Base-by-base conservation (phyloP, 1,140 invertebrate species). In the Antheraea pernyi region DNA sequence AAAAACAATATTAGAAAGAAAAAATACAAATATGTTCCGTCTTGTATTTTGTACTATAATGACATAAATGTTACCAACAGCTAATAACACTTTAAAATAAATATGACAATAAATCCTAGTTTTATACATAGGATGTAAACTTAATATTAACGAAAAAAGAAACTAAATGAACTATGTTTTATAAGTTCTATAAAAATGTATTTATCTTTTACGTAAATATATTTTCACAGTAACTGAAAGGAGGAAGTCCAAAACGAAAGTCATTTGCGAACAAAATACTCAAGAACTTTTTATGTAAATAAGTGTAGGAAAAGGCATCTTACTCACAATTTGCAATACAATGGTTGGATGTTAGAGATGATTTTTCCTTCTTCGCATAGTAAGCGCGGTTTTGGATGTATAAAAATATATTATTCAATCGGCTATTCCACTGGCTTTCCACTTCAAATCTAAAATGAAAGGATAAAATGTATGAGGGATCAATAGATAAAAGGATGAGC, bases 331-430 rank as follows among this genome's bases (percentile, higher is more conserved):
- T 91, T 91, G 84, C 84, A 89, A 90, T 88, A 91, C 89, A 91
- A 89, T 91, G 80, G 87, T 73, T 76, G 77, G 83, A 84, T 86
- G 75, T 86, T 85, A 83, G 81, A 85, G 79, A 88, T 89, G 83
- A 87, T 90, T 87, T 89, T 88, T 91, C 84, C 83, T 82, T 85
- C 82, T 86, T 87, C 82, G 83, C 80, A 85, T 87, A 84, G 85
- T 83, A 86, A 88, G 83, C 80, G 76, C 78, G 82, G 79, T 81
- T 85, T 85, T 84, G 82, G 78, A 79, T 74, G 80, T 80, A 86
- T 87, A 85, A 87, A 88, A 88, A 85, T 89, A 86, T 90, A 91
- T 91, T 89, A 90, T 91, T 90, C 88, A 91, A 89, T 89, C 79
- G 83, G 71, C 75, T 88, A 84, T 90, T 84, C 83, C 78, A 84